Percentiles rank a stretch among this genome's conserved stretches.
These are phyloP conservation scores for Burhinus bistriatus DNA, from an alignment of 2,113 vertebrate species.

Conservation along the genomic window DNA sequence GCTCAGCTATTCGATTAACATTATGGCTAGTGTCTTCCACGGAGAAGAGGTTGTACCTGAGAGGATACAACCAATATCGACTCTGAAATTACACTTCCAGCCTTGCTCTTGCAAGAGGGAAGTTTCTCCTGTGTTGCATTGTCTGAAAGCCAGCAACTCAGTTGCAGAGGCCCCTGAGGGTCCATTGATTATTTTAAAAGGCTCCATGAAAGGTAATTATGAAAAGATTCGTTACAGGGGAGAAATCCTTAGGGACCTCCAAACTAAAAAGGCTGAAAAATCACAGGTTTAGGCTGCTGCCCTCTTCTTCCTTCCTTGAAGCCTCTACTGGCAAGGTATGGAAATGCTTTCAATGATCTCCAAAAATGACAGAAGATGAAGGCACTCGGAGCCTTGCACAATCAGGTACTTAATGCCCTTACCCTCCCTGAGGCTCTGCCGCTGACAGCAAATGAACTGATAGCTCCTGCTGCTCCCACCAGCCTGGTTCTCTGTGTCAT, in stretches of 20 bases:
- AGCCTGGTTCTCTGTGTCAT: constrained; percentile 23
- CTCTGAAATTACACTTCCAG: background rate
- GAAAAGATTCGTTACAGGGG: background rate
- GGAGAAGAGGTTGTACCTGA: background rate
- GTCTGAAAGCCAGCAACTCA: background rate
- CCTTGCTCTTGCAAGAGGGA: background rate
- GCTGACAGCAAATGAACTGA: constrained; percentile 23
- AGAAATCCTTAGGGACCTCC: background rate
- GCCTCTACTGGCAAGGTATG: background rate
- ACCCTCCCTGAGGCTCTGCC: background rate
- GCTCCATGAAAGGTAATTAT: background rate
- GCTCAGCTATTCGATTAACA: background rate
- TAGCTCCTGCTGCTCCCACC: constrained; percentile 52
- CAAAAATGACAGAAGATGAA: background rate
- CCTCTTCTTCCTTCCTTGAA: background rate
- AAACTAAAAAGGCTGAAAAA: background rate
- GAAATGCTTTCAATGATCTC: constrained; percentile 21
- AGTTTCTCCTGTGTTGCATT: background rate
- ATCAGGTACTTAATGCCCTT: background rate
- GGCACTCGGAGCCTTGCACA: background rate
- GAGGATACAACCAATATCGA: background rate
- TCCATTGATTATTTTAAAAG: background rate
- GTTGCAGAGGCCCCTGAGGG: background rate
- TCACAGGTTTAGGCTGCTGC: background rate
- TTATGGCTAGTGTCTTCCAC: background rate